Evolutionary conservation across 2,888 invertebrate genomes (phyloP), one percentile per base, ranked within the genome.

Genomic region (Ceratothoa steindachneri): DNA sequence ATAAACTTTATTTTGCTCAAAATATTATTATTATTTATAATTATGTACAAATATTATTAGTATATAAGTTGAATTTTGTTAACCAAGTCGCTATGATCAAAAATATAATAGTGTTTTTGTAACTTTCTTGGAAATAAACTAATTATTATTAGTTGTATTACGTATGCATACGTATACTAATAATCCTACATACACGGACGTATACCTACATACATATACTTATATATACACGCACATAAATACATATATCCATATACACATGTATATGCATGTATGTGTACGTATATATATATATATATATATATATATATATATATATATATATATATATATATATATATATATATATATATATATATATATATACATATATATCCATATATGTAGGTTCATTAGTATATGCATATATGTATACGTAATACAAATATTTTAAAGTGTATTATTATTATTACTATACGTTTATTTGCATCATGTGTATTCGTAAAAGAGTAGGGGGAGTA

Each of bases 291-390:
- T 12, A 55, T 12, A 12, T 55, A 55, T 55, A 55, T 55, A 55
- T 12, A 60, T 60, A 22, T 60, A 24, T 15, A 60, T 22, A 15
- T 60, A 24, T 12, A 60, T 60, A 22, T 60, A 24, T 22, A 22
- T 60, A 60, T 60, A 2, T 24, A 24, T 22, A 24, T 7, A 2
- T 60, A 60, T 60, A 60, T 22, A 60, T 60, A 60, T 60, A 60
- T 7, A 60, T 60, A 60, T 24, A 60, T 60, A 60, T 60, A 60
- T 60, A 60, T 60, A 60, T 22, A 60, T 60, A 60, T 60, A 60
- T 60, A 60, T 60, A 60, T 60, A 22, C 55, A n/a, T n/a, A n/a
- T n/a, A n/a, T n/a, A n/a, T n/a, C n/a, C n/a, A n/a, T n/a, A n/a
- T n/a, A n/a, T n/a, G n/a, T n/a, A n/a, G n/a, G n/a, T n/a, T n/a